Evolutionary conservation across 1,140 invertebrate species (phyloP).

Genomic region (Bombus sylvicola): DNA sequence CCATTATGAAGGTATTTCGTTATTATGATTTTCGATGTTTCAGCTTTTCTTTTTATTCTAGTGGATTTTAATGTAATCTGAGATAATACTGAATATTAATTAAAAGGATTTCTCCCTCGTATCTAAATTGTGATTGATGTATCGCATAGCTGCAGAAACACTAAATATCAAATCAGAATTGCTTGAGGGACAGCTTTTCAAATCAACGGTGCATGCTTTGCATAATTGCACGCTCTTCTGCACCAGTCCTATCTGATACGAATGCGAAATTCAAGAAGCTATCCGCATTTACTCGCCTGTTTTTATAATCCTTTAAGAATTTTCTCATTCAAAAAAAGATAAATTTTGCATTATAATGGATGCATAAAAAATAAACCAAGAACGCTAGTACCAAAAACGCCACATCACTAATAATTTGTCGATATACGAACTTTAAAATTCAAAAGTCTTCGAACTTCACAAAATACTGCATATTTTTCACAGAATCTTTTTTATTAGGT

Average conservation of each 20-base stretch:
- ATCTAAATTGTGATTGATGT: not conserved
- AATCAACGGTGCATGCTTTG: not conserved
- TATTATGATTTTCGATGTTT: not conserved
- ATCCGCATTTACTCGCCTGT: not conserved
- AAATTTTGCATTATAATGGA: not conserved
- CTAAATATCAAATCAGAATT: not conserved
- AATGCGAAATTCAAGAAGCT: slow-evolving; percentile 9
- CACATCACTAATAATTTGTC: no score
- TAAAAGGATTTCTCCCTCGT: no score
- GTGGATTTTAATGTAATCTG: not conserved
- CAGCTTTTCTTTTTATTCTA: not conserved
- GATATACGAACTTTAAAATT: not conserved
- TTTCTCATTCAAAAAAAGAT: not conserved
- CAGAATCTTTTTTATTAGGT: no score
- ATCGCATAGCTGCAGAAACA: not conserved
- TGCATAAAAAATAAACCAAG: not conserved
- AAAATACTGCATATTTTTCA: not conserved
- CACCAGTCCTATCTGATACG: not conserved
- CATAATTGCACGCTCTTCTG: not conserved
- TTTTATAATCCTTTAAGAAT: not conserved
- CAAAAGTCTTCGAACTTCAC: not conserved
- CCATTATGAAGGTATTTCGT: not conserved
- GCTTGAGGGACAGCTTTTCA: not conserved
- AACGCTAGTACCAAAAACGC: no score
- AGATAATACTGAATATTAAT: not conserved